Percentiles rank a stretch among this genome's conserved stretches.
These are phyloP conservation scores for Philypnodon macrostomus DNA, from an alignment of 2,797 vertebrate species.

Conservation along the genomic window DNA sequence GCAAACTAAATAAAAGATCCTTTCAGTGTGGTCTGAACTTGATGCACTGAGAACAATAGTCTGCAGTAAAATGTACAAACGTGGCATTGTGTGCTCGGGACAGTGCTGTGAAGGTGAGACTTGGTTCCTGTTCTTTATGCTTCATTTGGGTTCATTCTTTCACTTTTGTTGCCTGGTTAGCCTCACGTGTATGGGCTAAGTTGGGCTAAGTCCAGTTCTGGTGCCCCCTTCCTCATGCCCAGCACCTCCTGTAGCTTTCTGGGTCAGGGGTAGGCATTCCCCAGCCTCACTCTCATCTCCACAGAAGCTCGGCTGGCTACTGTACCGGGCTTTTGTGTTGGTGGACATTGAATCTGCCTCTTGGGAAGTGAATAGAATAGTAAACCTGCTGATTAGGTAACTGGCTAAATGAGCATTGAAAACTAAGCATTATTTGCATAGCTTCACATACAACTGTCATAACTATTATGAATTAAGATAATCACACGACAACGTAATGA, in stretches of 20 bases:
- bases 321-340: conserved; percentile 14
- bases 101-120: background rate
- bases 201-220: conserved; percentile 29
- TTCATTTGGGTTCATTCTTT: conserved; percentile 55
- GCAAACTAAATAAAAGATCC: background rate
- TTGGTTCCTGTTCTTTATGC: conserved; percentile 55
- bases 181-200: conserved; percentile 37
- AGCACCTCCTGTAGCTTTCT: conserved; percentile 61
- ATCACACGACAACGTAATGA: too few species aligned
- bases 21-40: conserved; percentile 11
- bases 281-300: conserved; percentile 26
- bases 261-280: conserved; percentile 52
- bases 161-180: conserved; percentile 24
- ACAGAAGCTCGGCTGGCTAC: conserved; percentile 32
- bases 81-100: conserved; percentile 18
- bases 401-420: background rate
- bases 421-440: too few species aligned
- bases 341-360: background rate
- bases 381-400: too few species aligned
- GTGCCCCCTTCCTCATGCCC: conserved; percentile 21
- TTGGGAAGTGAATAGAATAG: too few species aligned
- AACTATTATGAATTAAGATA: too few species aligned
- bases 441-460: too few species aligned
- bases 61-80: conserved; percentile 13
- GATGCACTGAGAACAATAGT: conserved; percentile 11